Conservation (phyloP, 2,113 vertebrate genomes). For the Chlamydotis undulata region DNA sequence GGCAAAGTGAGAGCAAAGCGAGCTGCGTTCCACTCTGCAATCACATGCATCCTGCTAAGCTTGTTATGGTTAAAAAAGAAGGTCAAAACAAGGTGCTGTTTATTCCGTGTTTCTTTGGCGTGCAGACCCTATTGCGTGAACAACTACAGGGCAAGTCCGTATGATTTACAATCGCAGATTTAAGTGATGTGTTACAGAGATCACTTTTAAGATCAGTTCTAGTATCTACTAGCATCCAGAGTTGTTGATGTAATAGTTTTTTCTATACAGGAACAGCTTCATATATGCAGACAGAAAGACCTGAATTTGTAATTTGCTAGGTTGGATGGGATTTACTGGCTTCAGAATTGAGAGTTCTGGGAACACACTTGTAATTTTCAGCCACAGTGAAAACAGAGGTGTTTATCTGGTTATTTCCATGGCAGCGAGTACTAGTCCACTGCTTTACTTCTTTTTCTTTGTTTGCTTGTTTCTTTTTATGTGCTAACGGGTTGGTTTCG, state of each 20-base stretch:
- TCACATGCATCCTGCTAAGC: slow-evolving; percentile 75
- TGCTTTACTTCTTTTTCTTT: background rate
- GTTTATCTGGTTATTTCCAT: background rate
- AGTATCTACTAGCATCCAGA: background rate
- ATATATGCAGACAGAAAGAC: background rate
- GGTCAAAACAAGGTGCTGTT: slow-evolving; percentile 79
- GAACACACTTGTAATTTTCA: background rate
- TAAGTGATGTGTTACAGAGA: background rate
- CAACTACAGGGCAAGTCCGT: background rate
- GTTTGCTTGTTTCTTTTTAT: background rate
- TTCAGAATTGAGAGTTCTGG: background rate
- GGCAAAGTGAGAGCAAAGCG: background rate
- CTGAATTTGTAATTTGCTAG: background rate
- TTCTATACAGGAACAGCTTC: background rate
- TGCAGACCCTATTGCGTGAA: background rate
- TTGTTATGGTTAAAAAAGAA: slow-evolving; percentile 77
- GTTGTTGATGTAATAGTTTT: background rate
- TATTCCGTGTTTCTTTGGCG: background rate
- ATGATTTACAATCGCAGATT: background rate
- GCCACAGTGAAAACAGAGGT: background rate
- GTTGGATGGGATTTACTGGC: background rate
- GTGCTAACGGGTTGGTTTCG: background rate
- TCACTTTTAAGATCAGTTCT: background rate
- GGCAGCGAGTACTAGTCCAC: background rate
- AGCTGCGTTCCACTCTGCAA: slow-evolving; percentile 60